A percentile compares a stretch with the other conserved stretches of the same genome.
phyloP scores from a whole-genome alignment of 2,113 vertebrate species.

The Saccopteryx leptura region DNA sequence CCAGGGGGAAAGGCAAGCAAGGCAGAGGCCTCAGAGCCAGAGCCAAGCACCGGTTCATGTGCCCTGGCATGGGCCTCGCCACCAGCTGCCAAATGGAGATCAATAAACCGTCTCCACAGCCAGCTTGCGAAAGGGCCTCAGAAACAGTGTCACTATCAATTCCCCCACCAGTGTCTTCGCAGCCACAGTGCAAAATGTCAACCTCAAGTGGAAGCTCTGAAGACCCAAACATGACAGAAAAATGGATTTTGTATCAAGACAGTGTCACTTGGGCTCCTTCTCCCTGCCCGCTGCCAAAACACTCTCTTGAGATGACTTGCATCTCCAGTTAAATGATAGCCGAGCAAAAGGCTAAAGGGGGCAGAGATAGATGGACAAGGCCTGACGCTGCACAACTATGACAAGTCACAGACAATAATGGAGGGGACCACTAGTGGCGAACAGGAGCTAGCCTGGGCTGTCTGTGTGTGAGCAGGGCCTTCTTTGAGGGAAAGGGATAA shows the following conservation, averaged over 20 bases:
- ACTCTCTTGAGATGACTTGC: not conserved
- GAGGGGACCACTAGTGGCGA: fast-evolving
- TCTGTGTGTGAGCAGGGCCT: fast-evolving
- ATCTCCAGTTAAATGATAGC: not conserved
- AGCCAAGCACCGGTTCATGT: not conserved
- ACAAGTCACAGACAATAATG: not conserved
- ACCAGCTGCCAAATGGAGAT: not conserved
- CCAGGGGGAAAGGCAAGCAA: not conserved
- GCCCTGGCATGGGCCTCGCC: fast-evolving
- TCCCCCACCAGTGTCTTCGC: not conserved
- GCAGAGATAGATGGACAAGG: not conserved
- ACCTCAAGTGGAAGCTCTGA: not conserved
- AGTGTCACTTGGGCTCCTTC: not conserved
- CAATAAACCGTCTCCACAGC: not conserved
- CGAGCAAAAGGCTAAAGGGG: fast-evolving
- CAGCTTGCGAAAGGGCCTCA: not conserved
- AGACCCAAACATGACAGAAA: not conserved
- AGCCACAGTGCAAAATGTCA: not conserved
- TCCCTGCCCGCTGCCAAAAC: not conserved
- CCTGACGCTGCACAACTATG: not conserved
- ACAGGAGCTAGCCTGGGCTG: not conserved
- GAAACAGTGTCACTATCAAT: not conserved
- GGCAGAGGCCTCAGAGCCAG: not conserved
- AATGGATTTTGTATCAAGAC: slow-evolving; percentile 11
- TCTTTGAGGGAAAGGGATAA: fast-evolving